Evolutionary conservation across 1,140 invertebrate genomes (phyloP).

Genomic region (Neodiprion fabricii): DNA sequence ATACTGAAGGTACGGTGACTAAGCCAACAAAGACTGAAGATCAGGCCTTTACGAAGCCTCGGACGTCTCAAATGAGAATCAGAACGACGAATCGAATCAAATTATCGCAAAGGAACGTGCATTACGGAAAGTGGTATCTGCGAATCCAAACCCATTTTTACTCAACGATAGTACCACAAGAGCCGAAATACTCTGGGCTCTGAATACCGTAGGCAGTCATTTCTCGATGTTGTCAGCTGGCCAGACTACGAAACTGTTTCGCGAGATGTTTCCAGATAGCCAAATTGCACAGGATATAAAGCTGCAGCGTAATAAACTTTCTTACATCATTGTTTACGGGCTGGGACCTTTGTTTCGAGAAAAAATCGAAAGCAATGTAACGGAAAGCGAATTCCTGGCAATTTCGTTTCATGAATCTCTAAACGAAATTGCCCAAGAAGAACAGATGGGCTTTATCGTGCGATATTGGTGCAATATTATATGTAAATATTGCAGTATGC

Average conservation of each 20-base stretch:
- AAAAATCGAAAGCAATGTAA: background rate
- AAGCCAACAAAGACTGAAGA: no score
- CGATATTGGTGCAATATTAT: slow-evolving; percentile 24
- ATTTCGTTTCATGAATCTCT: slow-evolving; percentile 20
- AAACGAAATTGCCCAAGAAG: slow-evolving; percentile 29
- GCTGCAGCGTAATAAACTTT: background rate
- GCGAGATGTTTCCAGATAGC: background rate
- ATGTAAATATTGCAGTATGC: slow-evolving; percentile 17
- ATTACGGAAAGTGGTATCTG: no score
- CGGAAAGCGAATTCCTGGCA: background rate
- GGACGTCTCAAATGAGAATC: no score
- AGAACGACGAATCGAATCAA: background rate
- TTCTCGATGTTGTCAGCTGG: background rate
- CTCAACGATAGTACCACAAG: background rate
- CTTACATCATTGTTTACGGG: background rate
- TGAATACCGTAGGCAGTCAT: background rate
- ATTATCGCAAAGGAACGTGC: background rate
- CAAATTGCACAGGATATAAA: background rate
- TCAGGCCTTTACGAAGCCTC: no score
- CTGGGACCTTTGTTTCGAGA: background rate
- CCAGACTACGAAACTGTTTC: background rate
- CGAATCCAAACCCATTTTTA: no score
- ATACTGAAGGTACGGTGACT: no score
- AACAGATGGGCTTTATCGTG: slow-evolving; percentile 29
- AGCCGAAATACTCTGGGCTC: background rate